phyloP scores from a whole-genome alignment of 1,140 invertebrate genomes.

The Anastatus disparis region DNA sequence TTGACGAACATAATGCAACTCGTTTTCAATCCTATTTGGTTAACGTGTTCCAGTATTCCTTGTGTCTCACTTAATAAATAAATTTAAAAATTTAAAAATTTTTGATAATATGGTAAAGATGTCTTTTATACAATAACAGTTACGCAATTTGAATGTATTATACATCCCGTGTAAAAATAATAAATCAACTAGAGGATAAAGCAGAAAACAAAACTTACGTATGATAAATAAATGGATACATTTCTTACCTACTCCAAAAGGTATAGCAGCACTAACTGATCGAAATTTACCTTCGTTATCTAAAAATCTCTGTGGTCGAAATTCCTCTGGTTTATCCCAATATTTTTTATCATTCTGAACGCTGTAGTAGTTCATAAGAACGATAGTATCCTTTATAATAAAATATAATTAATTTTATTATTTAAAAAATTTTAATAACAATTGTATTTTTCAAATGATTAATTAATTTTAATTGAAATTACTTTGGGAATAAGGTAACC shows the following conservation, averaged over 20 bases:
- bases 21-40: too few species aligned
- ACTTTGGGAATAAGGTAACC: conserved; percentile 76
- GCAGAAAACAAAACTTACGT: background rate
- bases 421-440: too few species aligned
- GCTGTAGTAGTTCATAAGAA: conserved; percentile 73
- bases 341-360: conserved; percentile 74
- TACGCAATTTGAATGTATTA: too few species aligned
- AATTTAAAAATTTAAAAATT: too few species aligned
- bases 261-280: conserved; percentile 71
- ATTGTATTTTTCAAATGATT: background rate
- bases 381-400: conserved; percentile 70
- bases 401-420: too few species aligned
- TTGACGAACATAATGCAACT: too few species aligned
- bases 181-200: too few species aligned
- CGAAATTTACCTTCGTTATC: conserved; percentile 71
- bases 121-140: too few species aligned
- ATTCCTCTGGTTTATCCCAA: conserved; percentile 77
- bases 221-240: background rate
- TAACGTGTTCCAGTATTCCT: too few species aligned
- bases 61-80: too few species aligned
- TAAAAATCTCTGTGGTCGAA: conserved; percentile 79
- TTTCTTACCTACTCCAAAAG: conserved; percentile 76
- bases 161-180: too few species aligned
- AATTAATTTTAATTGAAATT: conserved; percentile 28
- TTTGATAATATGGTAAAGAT: too few species aligned